Evolutionary conservation across 2,888 invertebrate genomes (phyloP), one percentile per base, ranked within the genome.

Genomic region (Phlogophora meticulosa): DNA sequence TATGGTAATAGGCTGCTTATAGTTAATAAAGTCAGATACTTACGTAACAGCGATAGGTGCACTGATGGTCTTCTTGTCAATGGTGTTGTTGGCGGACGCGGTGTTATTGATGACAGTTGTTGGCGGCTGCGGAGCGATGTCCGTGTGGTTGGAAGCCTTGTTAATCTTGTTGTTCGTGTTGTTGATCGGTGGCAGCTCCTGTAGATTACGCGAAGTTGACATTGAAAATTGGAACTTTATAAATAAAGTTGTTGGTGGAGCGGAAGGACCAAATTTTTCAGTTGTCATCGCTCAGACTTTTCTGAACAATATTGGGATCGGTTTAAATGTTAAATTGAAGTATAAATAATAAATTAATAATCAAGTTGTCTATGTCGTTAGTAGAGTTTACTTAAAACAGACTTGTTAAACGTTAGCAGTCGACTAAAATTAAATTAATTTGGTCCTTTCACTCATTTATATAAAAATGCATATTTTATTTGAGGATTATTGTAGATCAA

Each of bases 41-140:
- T 61, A 95, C 95, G 95, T 96, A 82, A 95, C 95, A 75, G 95
- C 93, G 11, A 95, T 94, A n/a, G 95, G 95, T 20, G 95, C 95
- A 79, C 95, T 95, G 70, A 95, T 95, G 51, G 84, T 93, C 81
- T 95, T 95, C 90, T 95, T 95, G 83, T 95, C 95, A 76, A 95
- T 94, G 74, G 94, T 92, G 71, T 93, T 94, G 82, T 91, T 93
- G 22, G 92, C 86, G 65, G 89, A 85, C 22, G 91, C 84, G 76
- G 91, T 85, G 82, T 89, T 92, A 85, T 88, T 90, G 76, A 73
- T 76, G 46, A 81, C 76, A 20, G 80, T 78, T 69, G 86, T 55
- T n/a, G 83, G 73, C 20, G 87, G 85, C 17, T 68, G 67, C 5
- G 87, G 80, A 60, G 85, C 81, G 38, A 87, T 80, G 55, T 90